Conservation (phyloP, 2,888 invertebrate species). For the Anticlea derivata region DNA sequence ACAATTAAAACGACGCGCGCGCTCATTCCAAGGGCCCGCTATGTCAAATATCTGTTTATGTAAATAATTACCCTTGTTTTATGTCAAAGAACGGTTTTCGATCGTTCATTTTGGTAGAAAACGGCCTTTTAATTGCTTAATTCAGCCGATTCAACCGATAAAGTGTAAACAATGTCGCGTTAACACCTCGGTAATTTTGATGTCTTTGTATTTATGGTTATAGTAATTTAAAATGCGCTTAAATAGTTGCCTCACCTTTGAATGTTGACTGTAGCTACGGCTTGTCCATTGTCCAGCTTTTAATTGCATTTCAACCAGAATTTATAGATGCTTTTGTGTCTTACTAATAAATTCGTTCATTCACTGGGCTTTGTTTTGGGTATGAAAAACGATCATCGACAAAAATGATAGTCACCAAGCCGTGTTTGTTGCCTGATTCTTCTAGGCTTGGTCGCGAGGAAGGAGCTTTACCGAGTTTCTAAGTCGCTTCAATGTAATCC, state of each 20-base stretch:
- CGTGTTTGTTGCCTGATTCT: no score
- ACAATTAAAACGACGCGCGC: slow-evolving; percentile 21
- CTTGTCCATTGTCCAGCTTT: background rate
- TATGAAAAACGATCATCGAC: no score
- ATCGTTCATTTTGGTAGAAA: slow-evolving; percentile 21
- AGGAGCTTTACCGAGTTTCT: no score
- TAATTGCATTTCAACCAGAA: background rate
- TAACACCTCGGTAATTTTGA: slow-evolving; percentile 13
- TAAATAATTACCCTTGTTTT: slow-evolving; percentile 31
- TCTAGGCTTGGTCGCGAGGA: no score
- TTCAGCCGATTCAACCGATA: slow-evolving; percentile 18
- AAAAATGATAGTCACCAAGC: no score
- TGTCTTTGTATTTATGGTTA: slow-evolving; percentile 13
- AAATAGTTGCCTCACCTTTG: slow-evolving; percentile 11
- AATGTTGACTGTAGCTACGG: slow-evolving; percentile 3
- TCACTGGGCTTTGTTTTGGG: no score
- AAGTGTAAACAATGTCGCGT: slow-evolving; percentile 23
- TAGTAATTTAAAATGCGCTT: slow-evolving; percentile 12
- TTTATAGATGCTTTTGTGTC: no score
- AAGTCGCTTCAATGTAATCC: no score
- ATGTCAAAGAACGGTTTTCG: slow-evolving; percentile 18
- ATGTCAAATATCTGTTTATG: slow-evolving; percentile 31
- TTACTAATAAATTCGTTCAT: no score
- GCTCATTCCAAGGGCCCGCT: slow-evolving; percentile 19
- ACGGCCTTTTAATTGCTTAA: slow-evolving; percentile 29